Evolutionary conservation across 2,797 vertebrate genomes (phyloP).

Genomic region (Acomys russatus): DNA sequence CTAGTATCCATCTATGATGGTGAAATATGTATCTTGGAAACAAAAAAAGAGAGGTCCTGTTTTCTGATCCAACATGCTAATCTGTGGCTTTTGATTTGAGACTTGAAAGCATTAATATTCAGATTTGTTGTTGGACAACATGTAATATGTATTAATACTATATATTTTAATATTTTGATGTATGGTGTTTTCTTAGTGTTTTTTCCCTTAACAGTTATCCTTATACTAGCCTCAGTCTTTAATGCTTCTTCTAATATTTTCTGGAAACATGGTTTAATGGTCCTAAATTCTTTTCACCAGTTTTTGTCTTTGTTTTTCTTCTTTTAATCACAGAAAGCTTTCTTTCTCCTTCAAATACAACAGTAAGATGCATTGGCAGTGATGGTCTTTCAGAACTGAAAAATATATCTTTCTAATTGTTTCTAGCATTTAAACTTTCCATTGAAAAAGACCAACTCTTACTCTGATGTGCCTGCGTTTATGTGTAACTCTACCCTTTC

Average conservation of each 20-base stretch:
- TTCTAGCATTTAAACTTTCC: neutral
- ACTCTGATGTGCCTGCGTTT: neutral
- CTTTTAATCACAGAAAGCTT: neutral
- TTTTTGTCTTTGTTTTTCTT: neutral
- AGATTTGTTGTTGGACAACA: neutral
- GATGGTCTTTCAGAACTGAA: neutral
- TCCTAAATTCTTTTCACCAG: neutral
- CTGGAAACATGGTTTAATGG: neutral
- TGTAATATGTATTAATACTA: neutral
- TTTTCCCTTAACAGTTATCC: neutral
- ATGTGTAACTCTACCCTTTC: neutral
- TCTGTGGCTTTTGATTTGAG: neutral
- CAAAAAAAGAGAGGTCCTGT: neutral
- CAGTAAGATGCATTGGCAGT: neutral
- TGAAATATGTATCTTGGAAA: neutral
- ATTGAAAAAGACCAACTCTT: no score
- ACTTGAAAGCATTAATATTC: neutral
- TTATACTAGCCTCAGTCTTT: neutral
- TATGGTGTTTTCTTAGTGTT: neutral
- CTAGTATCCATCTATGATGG: neutral
- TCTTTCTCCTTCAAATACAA: neutral
- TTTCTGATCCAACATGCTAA: neutral
- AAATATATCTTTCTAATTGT: neutral
- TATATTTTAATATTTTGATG: neutral
- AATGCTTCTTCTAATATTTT: neutral